phyloP scores from a whole-genome alignment of 2,797 vertebrate genomes.

The Mus minutoides region DNA sequence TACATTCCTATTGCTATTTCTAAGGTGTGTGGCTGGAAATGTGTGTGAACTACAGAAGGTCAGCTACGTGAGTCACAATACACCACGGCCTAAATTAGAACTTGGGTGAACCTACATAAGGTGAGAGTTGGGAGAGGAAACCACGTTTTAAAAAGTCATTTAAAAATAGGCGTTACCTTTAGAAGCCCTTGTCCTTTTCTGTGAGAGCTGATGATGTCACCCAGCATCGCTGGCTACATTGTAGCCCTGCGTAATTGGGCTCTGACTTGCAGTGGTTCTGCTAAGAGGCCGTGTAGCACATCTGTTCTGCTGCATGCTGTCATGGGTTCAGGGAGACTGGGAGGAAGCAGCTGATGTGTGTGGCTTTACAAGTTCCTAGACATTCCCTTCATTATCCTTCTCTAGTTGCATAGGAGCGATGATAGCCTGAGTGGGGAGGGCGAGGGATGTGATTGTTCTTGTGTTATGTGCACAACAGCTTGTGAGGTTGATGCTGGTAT shows the following conservation, averaged over 20 bases:
- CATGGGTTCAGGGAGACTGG: neutral
- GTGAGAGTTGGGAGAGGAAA: slow-evolving; percentile 39
- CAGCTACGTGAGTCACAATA: neutral
- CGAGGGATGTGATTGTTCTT: neutral
- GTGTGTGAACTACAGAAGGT: neutral
- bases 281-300: neutral
- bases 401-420: neutral
- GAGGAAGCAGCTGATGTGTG: neutral
- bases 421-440: neutral
- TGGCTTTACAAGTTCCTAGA: neutral
- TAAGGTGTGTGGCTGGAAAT: neutral
- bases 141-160: slow-evolving; percentile 11
- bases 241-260: slow-evolving; percentile 47
- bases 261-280: neutral
- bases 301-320: neutral
- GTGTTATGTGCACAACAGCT: neutral
- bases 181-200: slow-evolving; percentile 68
- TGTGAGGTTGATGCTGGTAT: neutral
- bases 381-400: neutral
- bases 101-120: neutral
- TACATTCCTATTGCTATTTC: neutral
- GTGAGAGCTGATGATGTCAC: slow-evolving; percentile 64
- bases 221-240: neutral
- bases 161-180: slow-evolving; percentile 79
- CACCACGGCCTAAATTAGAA: slow-evolving; percentile 47